Conservation (phyloP, 2,113 vertebrate genomes). For the Paradisaea rubra region DNA sequence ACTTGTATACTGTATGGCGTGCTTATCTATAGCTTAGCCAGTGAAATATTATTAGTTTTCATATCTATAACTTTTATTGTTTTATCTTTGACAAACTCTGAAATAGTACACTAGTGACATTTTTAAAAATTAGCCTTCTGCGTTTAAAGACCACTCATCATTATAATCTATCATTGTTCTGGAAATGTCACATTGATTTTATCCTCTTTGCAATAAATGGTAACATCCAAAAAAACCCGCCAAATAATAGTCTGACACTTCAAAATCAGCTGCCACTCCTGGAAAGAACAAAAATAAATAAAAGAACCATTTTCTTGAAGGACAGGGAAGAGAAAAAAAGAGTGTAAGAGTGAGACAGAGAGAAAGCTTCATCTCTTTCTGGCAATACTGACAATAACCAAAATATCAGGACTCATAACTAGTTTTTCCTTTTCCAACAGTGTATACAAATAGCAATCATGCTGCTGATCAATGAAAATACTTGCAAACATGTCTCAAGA, state of each 20-base stretch:
- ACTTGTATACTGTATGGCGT: not conserved
- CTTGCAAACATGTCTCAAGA: not conserved
- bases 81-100: slow-evolving; percentile 74
- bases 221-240: slow-evolving; percentile 50
- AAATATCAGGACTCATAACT: slow-evolving; percentile 21
- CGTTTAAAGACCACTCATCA: slow-evolving; percentile 71
- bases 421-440: slow-evolving; percentile 2
- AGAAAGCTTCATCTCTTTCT: slow-evolving; percentile 13
- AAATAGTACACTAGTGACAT: slow-evolving; percentile 72
- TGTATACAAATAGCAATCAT: not conserved
- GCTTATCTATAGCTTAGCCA: slow-evolving; percentile 51
- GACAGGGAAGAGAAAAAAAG: not conserved
- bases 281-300: slow-evolving; percentile 70
- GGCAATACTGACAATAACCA: slow-evolving; percentile 26
- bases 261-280: slow-evolving; percentile 71
- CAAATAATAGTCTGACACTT: slow-evolving; percentile 69
- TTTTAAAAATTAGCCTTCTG: slow-evolving; percentile 71
- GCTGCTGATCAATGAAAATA: not conserved
- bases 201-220: slow-evolving; percentile 75
- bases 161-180: slow-evolving; percentile 74
- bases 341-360: not conserved
- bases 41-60: slow-evolving; percentile 71
- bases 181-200: slow-evolving; percentile 83
- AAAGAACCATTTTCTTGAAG: slow-evolving; percentile 72
- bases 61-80: slow-evolving; percentile 67